phyloP scores from a whole-genome alignment of 2,113 vertebrate species.

The Plotosus lineatus region DNA sequence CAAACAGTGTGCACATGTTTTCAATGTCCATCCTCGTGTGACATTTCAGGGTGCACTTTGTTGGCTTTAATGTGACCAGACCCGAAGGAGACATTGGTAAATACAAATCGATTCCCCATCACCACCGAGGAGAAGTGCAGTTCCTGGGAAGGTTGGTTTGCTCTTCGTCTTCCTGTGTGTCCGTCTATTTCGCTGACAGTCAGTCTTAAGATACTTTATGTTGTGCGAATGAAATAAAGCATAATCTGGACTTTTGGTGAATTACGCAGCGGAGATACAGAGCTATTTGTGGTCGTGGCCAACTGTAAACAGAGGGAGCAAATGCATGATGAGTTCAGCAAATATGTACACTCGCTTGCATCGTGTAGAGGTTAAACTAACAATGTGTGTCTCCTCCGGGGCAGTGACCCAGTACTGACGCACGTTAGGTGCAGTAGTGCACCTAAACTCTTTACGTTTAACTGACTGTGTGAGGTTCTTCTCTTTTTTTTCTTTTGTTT shows the following conservation, averaged over 20 bases:
- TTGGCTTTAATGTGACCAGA: conserved; percentile 87
- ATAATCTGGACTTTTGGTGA: not conserved
- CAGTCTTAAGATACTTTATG: not conserved
- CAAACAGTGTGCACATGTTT: not conserved
- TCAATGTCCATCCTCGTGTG: not conserved
- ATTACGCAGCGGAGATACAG: not conserved
- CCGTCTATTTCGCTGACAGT: not conserved
- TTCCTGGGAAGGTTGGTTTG: conserved; percentile 87
- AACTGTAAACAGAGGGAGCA: not conserved
- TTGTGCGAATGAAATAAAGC: not conserved
- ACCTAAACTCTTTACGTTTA: not conserved
- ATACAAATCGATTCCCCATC: conserved; percentile 95
- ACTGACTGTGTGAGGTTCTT: no score
- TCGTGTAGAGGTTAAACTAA: conserved; percentile 35
- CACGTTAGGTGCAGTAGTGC: conserved; percentile 17
- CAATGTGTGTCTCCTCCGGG: conserved; percentile 5
- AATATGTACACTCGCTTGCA: not conserved
- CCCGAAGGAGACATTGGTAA: conserved; percentile 92
- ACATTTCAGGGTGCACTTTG: conserved; percentile 81
- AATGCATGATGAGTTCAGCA: not conserved
- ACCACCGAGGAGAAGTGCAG: conserved; percentile 94
- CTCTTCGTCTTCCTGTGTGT: not conserved
- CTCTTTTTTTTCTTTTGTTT: no score
- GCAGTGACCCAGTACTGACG: conserved; percentile 37
- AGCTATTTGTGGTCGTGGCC: not conserved